These are phyloP conservation scores for Ophion costatus DNA, from an alignment of 2,888 invertebrate species.

Conservation along the genomic window DNA sequence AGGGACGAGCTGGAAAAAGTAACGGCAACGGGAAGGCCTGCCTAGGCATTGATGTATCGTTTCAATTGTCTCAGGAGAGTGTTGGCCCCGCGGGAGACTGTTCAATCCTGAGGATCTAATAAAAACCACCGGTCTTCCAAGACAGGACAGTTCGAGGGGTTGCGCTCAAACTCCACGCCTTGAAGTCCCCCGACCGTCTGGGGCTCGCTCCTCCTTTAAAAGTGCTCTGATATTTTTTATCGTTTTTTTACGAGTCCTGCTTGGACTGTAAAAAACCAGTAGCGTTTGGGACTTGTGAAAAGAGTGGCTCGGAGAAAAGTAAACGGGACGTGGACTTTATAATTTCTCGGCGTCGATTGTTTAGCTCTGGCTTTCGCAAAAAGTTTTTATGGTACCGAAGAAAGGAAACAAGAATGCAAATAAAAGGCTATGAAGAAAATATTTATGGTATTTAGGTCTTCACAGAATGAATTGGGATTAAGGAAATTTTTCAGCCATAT, in stretches of 20 bases:
- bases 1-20: slow-evolving; percentile 22
- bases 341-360: background rate
- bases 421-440: too few species aligned
- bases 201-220: slow-evolving; percentile 7
- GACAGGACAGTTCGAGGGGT: slow-evolving; percentile 37
- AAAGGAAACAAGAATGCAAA: too few species aligned
- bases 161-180: background rate
- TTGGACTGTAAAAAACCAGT: slow-evolving; percentile 9
- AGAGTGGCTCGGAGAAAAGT: background rate
- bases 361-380: too few species aligned
- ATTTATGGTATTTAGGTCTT: too few species aligned
- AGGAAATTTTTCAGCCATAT: too few species aligned
- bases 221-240: slow-evolving; percentile 40
- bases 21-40: slow-evolving; percentile 35
- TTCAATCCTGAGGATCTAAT: slow-evolving; percentile 67
- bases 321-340: background rate
- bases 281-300: background rate
- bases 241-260: slow-evolving; percentile 20
- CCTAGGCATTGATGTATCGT: slow-evolving; percentile 72
- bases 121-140: slow-evolving; percentile 68
- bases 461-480: too few species aligned
- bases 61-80: slow-evolving; percentile 72
- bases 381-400: too few species aligned
- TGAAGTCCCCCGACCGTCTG: slow-evolving; percentile 16
- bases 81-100: slow-evolving; percentile 53